Base-by-base conservation (phyloP, 2,888 invertebrate species). In the Epirrhoe alternata region DNA sequence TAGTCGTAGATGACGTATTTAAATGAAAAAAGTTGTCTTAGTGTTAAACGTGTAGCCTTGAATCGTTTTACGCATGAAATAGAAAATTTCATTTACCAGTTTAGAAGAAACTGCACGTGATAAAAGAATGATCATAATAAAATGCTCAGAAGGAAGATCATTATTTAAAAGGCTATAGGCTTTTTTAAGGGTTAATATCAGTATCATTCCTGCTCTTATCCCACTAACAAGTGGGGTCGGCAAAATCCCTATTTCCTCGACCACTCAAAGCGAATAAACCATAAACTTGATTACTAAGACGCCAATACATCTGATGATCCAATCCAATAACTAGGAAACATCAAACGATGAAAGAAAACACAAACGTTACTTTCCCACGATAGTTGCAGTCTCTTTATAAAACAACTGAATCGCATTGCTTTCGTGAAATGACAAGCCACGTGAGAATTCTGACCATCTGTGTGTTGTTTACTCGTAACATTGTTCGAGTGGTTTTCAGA, bases 371-470 rank as follows among this genome's bases (percentile, higher is more conserved):
- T 24, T 49, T 58, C 58, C 38, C 58, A 58, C 50, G 50, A 31
- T 49, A 17, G 17, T 58, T 50, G 50, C 50, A 58, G 7, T 35
- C 30, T 17, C 47, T 53, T 61, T 54, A 49, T 54, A 54, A 35
- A 62, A 50, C 30, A 56, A 55, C 38, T 49, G 55, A 31, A 51
- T 63, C 62, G 45, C 45, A 57, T 33, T 57, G 45, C 56, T 33
- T 33, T 63, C 45, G 45, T 14, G 30, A 51, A 55, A 55, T 30
- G 49, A 30, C 24, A 42, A 55, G 38, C 12, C 56, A 57, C 62
- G 62, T 57, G 57, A 51, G 62, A 52, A 63, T 56, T 51, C 51
- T 51, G 31, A 52, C 12, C 52, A 57, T 45, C 56, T 56, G 50
- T 47, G 54, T 49, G 12, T 42, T 62, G 12, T 42, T 62, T 14